Base-by-base conservation (phyloP, 1,140 invertebrate genomes). In the Dufourea novaeangliae region DNA sequence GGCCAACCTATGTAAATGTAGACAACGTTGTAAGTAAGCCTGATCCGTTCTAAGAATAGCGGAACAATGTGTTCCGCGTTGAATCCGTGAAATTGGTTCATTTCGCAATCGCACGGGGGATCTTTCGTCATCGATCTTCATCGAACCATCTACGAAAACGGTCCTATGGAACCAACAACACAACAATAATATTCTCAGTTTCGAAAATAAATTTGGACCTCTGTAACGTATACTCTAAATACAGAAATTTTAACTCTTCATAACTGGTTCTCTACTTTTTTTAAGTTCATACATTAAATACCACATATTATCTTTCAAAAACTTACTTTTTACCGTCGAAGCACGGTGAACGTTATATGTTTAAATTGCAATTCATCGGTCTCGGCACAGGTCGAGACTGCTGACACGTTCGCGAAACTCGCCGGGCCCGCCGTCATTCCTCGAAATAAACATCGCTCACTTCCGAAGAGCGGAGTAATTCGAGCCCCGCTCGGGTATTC, bases 401-500 rank as follows among this genome's bases (percentile, higher is more conserved):
- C 82, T 83, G 76, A 83, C 52, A 50, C 46, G 39, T 37, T 62
- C 50, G 70, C 37, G 32, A 80, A 70, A 79, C 29, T 52, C 27
- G 75, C 57, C 44, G 20, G 46, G 57, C 22, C 39, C 62, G 14
- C 37, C 46, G 46, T 62, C 59, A 56, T 74, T 74, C 63, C 75
- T 17, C 12, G 69, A 64, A 50, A 62, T 61, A 44, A 78, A 78
- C 74, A 79, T 75, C 64, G 50, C 69, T 69, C 68, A 57, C 56
- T 79, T 52, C 68, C 39, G 50, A 79, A 83, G 77, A 29, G 34
- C 46, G 61, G 50, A 75, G 76, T 82, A 72, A 75, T 80, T 77
- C 66, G 68, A 82, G 75, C 73, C 46, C n/a, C 68, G 57, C 29
- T 61, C 59, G 64, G 62, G 64, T 64, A 83, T 83, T 78, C 32